Conservation (phyloP, 2,113 vertebrate species). For the Aix galericulata region DNA sequence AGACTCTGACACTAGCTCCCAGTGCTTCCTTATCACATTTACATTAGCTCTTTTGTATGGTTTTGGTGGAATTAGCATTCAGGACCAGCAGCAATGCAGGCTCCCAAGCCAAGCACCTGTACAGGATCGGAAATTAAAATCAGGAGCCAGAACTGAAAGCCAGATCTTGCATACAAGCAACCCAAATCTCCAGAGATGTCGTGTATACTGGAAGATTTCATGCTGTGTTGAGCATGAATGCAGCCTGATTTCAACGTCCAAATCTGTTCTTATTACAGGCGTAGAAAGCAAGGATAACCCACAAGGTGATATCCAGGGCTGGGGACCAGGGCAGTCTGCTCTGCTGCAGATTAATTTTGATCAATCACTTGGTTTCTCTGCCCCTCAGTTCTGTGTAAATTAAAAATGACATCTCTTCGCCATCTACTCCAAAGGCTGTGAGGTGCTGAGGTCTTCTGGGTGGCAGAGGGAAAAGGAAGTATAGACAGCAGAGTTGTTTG, state of each 20-base stretch:
- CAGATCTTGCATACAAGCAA: constrained; percentile 30
- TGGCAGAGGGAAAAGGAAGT: background rate
- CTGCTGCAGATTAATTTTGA: background rate
- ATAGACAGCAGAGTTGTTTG: background rate
- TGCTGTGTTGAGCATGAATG: constrained; percentile 1
- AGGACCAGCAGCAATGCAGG: constrained; percentile 10
- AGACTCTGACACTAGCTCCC: constrained; percentile 11
- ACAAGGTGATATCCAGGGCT: background rate
- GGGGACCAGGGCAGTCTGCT: background rate
- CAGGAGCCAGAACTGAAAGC: constrained; percentile 31
- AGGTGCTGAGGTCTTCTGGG: background rate
- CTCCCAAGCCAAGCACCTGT: constrained; percentile 47
- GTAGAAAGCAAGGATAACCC: background rate
- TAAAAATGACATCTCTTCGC: background rate
- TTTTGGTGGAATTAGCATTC: constrained; percentile 35
- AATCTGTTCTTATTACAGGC: background rate
- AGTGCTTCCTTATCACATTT: constrained; percentile 49
- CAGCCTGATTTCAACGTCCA: background rate
- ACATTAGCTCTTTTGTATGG: background rate
- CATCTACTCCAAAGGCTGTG: background rate
- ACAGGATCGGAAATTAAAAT: constrained; percentile 30
- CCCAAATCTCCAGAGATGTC: background rate
- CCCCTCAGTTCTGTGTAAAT: background rate
- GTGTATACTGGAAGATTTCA: constrained; percentile 19
- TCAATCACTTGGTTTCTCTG: background rate